These are phyloP conservation scores for Eubasilissa regina DNA, from an alignment of 1,140 invertebrate genomes.

Conservation along the genomic window DNA sequence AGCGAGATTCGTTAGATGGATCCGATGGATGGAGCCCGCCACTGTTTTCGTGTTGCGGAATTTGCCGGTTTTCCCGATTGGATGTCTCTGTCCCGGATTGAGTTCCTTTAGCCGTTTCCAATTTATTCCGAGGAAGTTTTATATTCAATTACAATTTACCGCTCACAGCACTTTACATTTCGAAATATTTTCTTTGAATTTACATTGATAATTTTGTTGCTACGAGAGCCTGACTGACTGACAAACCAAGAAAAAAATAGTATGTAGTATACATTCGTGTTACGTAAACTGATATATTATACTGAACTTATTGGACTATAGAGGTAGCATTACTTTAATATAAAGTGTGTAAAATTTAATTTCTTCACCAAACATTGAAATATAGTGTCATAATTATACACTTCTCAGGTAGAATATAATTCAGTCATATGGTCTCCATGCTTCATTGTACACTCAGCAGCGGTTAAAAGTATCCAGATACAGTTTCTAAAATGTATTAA, in stretches of 20 bases:
- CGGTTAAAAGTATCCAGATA: too few species aligned
- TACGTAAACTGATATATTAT: too few species aligned
- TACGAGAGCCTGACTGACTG: slow-evolving; percentile 1
- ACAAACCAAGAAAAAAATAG: neutral
- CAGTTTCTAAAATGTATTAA: too few species aligned
- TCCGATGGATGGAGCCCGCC: slow-evolving; percentile 43
- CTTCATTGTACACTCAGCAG: too few species aligned
- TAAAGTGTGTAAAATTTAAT: too few species aligned
- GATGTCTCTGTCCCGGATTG: neutral
- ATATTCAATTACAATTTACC: slow-evolving; percentile 19
- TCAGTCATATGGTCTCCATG: too few species aligned
- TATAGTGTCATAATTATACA: too few species aligned
- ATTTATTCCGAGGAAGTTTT: slow-evolving; percentile 50
- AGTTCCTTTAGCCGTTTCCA: slow-evolving; percentile 52
- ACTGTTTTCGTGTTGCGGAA: slow-evolving; percentile 1
- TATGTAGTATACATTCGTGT: too few species aligned
- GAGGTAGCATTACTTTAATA: too few species aligned
- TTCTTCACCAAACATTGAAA: too few species aligned
- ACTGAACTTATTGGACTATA: too few species aligned
- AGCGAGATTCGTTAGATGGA: slow-evolving; percentile 58
- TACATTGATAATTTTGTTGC: slow-evolving; percentile 13
- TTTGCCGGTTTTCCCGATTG: slow-evolving; percentile 3
- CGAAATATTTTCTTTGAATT: slow-evolving; percentile 30
- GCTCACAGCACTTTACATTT: slow-evolving; percentile 2
- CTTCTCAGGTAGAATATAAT: too few species aligned